Percentiles rank a stretch among this genome's conserved stretches.
Conservation (phyloP, 2,888 invertebrate genomes). For the Apamea sordens region DNA sequence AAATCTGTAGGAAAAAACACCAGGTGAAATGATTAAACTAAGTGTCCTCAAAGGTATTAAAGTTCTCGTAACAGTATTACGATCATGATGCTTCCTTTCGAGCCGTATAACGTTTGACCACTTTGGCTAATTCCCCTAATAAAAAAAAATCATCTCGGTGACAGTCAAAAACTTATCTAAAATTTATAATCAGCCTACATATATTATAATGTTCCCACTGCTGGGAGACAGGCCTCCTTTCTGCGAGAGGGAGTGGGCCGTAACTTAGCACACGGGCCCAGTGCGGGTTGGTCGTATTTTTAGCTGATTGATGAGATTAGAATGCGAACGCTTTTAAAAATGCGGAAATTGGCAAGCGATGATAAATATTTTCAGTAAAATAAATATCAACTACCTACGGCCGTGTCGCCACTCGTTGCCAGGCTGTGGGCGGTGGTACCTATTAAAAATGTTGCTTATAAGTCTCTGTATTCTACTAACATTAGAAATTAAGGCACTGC, state of each 20-base stretch:
- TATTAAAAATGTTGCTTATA: not conserved
- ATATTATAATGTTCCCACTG: not conserved
- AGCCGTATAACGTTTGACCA: not conserved
- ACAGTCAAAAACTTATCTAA: not conserved
- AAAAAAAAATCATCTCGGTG: not conserved
- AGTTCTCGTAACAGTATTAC: not conserved
- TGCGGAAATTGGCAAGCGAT: not conserved
- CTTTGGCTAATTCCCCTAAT: not conserved
- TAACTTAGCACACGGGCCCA: not conserved
- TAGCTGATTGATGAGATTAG: not conserved
- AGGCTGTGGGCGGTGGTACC: not conserved
- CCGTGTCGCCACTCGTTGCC: not conserved
- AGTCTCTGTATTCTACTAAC: too few relatives aligned
- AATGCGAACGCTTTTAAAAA: not conserved
- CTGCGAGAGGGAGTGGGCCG: not conserved
- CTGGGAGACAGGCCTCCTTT: not conserved
- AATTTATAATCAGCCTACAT: not conserved
- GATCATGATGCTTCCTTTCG: not conserved
- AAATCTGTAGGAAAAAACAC: slow-evolving; percentile 2
- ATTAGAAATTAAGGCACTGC: too few relatives aligned
- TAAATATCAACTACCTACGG: not conserved
- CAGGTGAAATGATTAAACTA: not conserved
- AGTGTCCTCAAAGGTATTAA: not conserved
- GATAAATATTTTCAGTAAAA: not conserved
- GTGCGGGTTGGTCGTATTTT: not conserved